phyloP scores from a whole-genome alignment of 1,140 invertebrate species.

The Parapsyche elsis region DNA sequence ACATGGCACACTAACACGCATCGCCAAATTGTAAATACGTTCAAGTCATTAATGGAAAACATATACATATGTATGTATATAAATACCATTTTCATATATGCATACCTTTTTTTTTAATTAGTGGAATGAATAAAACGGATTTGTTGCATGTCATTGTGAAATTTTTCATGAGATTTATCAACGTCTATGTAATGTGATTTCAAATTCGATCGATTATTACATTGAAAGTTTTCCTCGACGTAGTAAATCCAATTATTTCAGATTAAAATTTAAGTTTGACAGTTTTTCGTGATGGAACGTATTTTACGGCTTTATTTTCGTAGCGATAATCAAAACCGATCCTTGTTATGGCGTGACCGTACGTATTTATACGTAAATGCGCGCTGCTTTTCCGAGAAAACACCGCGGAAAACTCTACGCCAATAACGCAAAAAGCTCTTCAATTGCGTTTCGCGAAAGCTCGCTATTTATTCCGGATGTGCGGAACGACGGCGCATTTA shows the following conservation, averaged over 20 bases:
- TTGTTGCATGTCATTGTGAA: neutral
- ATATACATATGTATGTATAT: neutral
- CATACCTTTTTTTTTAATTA: neutral
- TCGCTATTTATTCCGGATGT: conserved; percentile 1
- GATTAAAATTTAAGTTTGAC: neutral
- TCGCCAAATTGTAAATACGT: conserved; percentile 25
- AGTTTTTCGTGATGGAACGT: neutral
- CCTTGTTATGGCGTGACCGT: conserved; percentile 25
- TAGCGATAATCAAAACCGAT: conserved; percentile 16
- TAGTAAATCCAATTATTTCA: no score
- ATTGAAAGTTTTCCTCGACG: neutral
- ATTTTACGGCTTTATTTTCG: conserved; percentile 2
- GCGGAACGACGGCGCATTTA: neutral
- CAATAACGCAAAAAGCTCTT: conserved; percentile 21
- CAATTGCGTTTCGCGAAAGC: conserved; percentile 1
- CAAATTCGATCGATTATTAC: neutral
- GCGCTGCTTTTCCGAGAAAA: conserved; percentile 15
- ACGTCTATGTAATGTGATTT: neutral
- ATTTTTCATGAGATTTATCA: no score
- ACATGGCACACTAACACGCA: conserved; percentile 29
- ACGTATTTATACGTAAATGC: conserved; percentile 1
- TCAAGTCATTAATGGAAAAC: conserved; percentile 4
- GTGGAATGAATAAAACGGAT: no score
- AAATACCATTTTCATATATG: neutral
- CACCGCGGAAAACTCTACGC: neutral